A percentile compares a stretch with the other conserved stretches of the same genome.
phyloP scores from a whole-genome alignment of 2,888 invertebrate genomes.

The Lucinisca nassula region DNA sequence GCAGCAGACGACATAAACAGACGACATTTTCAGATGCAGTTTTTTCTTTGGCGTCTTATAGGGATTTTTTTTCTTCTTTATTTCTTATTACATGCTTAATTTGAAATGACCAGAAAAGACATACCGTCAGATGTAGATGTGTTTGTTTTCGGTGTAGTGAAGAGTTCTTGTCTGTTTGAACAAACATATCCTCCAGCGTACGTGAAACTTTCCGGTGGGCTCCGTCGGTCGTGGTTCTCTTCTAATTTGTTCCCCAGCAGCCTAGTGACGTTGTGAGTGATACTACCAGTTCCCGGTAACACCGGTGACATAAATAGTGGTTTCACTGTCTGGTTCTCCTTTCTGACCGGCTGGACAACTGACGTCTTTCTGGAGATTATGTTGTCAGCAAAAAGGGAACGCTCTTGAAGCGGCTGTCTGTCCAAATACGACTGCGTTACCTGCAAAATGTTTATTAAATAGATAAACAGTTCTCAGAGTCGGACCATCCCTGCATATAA shows the following conservation, averaged over 20 bases:
- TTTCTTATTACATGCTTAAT: too few relatives aligned
- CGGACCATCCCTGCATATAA: too few relatives aligned
- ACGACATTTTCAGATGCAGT: too few relatives aligned
- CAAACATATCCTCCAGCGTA: neutral
- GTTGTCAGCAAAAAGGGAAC: constrained; percentile 17
- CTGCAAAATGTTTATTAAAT: too few relatives aligned
- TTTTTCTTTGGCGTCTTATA: too few relatives aligned
- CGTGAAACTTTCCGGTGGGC: neutral
- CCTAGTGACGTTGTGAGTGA: constrained; percentile 59
- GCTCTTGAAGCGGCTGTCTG: neutral
- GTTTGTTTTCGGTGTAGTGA: neutral
- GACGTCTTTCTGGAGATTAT: constrained; percentile 43
- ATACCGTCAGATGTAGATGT: neutral
- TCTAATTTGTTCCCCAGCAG: constrained; percentile 21
- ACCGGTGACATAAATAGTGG: constrained; percentile 48
- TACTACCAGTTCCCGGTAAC: constrained; percentile 57
- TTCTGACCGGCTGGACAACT: constrained; percentile 60
- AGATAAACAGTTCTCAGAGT: too few relatives aligned
- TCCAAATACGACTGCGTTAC: neutral
- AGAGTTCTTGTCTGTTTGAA: neutral
- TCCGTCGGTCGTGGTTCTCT: neutral
- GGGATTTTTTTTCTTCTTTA: too few relatives aligned
- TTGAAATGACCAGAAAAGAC: too few relatives aligned
- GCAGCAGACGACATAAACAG: too few relatives aligned
- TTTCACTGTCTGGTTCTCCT: constrained; percentile 57